Evolutionary conservation across 1,140 invertebrate species (phyloP).

Genomic region (Dendrolimus kikuchii): DNA sequence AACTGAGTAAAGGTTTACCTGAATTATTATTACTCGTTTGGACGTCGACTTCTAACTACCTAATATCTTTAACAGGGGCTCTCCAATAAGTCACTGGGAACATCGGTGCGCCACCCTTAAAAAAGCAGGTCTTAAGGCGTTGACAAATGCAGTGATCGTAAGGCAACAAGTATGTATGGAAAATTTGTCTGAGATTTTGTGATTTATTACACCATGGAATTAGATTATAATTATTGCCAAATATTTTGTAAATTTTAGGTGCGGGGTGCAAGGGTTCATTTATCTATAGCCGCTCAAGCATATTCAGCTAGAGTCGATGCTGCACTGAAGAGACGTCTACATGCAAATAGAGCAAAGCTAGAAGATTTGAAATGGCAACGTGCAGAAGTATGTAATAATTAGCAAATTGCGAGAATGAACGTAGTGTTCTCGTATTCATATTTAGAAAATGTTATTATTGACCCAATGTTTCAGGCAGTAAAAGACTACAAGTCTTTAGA

Average conservation of each 20-base stretch:
- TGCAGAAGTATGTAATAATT: conserved; percentile 35
- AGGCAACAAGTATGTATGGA: conserved; percentile 38
- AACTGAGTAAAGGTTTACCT: too few relatives aligned
- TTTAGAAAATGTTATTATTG: too few relatives aligned
- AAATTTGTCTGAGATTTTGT: not conserved
- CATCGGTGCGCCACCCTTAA: conserved; percentile 42
- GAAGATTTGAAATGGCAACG: conserved; percentile 54
- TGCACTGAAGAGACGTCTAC: conserved; percentile 37
- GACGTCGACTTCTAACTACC: too few relatives aligned
- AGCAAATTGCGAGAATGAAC: not conserved
- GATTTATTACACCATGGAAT: conserved; percentile 1
- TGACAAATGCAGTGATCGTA: conserved; percentile 33
- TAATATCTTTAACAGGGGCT: conserved; percentile 22
- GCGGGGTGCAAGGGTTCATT: conserved; percentile 38
- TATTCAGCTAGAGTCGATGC: conserved; percentile 40
- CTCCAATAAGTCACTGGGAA: conserved; percentile 37
- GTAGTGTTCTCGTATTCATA: too few relatives aligned
- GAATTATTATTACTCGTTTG: too few relatives aligned
- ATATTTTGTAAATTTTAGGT: conserved; percentile 22
- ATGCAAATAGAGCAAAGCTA: conserved; percentile 42
- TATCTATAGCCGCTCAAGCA: conserved; percentile 46
- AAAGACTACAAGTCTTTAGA: conserved; percentile 33
- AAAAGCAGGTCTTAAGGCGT: conserved; percentile 36
- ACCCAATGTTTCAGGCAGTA: conserved; percentile 20
- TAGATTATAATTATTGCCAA: not conserved